Percentiles rank a stretch among this genome's conserved stretches.
These are phyloP conservation scores for Spinus pinus DNA, from an alignment of 2,797 vertebrate species.

Conservation along the genomic window DNA sequence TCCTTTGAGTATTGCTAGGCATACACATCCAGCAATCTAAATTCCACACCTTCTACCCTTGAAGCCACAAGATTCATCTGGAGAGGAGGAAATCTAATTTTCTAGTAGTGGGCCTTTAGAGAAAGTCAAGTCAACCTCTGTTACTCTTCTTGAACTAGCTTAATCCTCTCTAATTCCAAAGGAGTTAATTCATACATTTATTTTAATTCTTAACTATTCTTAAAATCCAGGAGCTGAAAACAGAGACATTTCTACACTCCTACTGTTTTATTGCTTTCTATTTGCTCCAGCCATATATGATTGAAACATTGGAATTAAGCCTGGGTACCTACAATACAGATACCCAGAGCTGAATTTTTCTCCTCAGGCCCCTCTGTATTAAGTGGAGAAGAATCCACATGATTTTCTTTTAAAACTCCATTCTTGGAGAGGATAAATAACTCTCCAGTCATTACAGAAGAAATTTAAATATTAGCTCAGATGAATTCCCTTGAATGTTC, in stretches of 20 bases:
- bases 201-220: not conserved
- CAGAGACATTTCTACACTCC: not conserved
- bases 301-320: not conserved
- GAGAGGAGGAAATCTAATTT: not conserved
- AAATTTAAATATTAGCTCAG: slow-evolving; percentile 11
- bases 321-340: not conserved
- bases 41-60: not conserved
- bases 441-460: not conserved
- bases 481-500: not conserved
- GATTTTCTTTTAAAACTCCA: not conserved
- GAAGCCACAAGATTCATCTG: not conserved
- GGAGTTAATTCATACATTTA: not conserved
- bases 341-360: not conserved
- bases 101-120: not conserved
- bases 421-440: not conserved
- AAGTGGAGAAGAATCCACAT: not conserved
- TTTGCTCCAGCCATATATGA: not conserved
- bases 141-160: not conserved
- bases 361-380: not conserved
- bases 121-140: not conserved
- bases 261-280: not conserved
- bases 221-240: not conserved
- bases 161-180: not conserved
- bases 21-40: not conserved
- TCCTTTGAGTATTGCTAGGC: not conserved